These are phyloP conservation scores for Lordiphosa stackelbergi DNA, from an alignment of 1,140 invertebrate genomes.

Conservation along the genomic window DNA sequence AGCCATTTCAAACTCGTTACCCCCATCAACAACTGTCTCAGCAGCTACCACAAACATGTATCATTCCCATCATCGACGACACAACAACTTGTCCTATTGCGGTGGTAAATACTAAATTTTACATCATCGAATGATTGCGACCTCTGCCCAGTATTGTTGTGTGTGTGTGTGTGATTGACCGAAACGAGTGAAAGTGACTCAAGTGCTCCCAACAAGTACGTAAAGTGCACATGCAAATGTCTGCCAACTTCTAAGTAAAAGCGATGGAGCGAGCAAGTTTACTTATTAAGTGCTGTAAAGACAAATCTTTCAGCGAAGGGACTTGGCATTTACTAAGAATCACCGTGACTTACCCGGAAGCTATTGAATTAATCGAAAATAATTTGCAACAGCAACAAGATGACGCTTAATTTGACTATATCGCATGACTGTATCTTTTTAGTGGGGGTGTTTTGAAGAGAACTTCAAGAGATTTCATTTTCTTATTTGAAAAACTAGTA, in stretches of 20 bases:
- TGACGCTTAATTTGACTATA: no score
- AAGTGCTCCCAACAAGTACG: slow-evolving; percentile 8
- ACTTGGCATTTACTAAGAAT: no score
- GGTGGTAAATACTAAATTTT: slow-evolving; percentile 68
- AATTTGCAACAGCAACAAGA: no score
- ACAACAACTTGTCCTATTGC: slow-evolving; percentile 76
- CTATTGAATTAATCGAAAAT: no score
- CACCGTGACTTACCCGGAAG: no score
- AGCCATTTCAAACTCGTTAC: slow-evolving; percentile 5
- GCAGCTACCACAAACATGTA: slow-evolving; percentile 63
- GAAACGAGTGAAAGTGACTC: slow-evolving; percentile 25
- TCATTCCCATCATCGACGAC: slow-evolving; percentile 65
- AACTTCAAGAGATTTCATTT: no score
- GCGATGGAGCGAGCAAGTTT: neutral
- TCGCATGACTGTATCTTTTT: no score
- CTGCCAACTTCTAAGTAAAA: slow-evolving; percentile 18
- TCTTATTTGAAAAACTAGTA: no score
- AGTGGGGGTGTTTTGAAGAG: no score
- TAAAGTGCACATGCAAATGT: slow-evolving; percentile 15
- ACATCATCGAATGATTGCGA: slow-evolving; percentile 13
- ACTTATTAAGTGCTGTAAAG: no score
- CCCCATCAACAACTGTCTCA: slow-evolving; percentile 29
- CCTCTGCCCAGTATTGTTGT: neutral
- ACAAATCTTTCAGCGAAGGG: no score
- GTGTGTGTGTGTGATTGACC: slow-evolving; percentile 4